phyloP scores from a whole-genome alignment of 2,113 vertebrate genomes.

The Sylvietta virens region DNA sequence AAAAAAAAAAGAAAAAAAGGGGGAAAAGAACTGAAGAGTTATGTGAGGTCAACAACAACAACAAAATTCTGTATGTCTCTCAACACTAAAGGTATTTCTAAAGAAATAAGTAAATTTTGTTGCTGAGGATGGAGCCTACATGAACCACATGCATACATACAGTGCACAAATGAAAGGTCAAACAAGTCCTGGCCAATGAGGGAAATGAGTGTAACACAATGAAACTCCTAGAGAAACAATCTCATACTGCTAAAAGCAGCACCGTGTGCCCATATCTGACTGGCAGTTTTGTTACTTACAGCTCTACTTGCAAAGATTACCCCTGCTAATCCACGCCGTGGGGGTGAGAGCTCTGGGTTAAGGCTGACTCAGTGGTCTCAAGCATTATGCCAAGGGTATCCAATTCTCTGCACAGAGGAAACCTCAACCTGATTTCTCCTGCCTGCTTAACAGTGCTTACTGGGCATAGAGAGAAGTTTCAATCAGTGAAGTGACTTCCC shows the following conservation, averaged over 20 bases:
- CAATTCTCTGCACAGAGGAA: not conserved
- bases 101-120: not conserved
- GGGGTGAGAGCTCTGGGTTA: not conserved
- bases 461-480: not conserved
- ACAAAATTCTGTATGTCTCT: not conserved
- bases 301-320: not conserved
- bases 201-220: not conserved
- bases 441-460: not conserved
- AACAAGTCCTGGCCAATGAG: not conserved
- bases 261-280: not conserved
- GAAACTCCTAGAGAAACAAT: not conserved
- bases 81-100: not conserved
- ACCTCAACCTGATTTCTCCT: not conserved
- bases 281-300: not conserved
- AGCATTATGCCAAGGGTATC: not conserved
- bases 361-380: not conserved
- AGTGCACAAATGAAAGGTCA: not conserved
- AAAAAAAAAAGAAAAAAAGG: not conserved
- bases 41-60: not conserved
- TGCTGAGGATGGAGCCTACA: not conserved
- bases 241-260: not conserved
- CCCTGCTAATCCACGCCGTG: fast-evolving
- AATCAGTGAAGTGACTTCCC: not conserved
- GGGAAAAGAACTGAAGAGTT: not conserved
- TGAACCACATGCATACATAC: fast-evolving